Conservation (phyloP, 2,888 invertebrate species). For the Dusona sp. region DNA sequence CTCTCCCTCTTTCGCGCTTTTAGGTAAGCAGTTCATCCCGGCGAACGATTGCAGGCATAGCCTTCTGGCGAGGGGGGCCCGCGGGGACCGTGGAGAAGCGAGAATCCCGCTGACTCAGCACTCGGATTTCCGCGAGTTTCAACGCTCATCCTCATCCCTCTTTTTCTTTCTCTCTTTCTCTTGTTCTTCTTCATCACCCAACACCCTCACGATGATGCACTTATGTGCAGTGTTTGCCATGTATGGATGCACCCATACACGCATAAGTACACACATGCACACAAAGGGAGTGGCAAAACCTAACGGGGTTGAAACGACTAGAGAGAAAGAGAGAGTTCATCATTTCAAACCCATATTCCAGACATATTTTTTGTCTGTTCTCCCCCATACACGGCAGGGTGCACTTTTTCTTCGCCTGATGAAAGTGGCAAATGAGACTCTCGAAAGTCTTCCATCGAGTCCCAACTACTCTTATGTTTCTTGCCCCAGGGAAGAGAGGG, state of each 20-base stretch:
- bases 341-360: slow-evolving; percentile 5
- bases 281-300: neutral
- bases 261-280: neutral
- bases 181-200: slow-evolving; percentile 28
- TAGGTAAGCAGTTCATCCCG: slow-evolving; percentile 60
- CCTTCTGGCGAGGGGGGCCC: slow-evolving; percentile 30
- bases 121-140: slow-evolving; percentile 69
- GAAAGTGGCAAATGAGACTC: slow-evolving; percentile 16
- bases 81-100: slow-evolving; percentile 54
- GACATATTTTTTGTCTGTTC: slow-evolving; percentile 13
- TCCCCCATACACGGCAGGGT: neutral
- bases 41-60: slow-evolving; percentile 53
- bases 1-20: neutral
- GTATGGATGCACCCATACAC: neutral
- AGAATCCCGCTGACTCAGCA: slow-evolving; percentile 71
- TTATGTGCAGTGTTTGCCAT: slow-evolving; percentile 53
- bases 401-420: slow-evolving; percentile 11
- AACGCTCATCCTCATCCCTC: slow-evolving; percentile 23
- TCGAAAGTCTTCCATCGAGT: neutral
- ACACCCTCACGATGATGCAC: slow-evolving; percentile 42
- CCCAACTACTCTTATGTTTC: neutral
- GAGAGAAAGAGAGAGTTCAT: neutral
- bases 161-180: neutral
- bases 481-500: neutral
- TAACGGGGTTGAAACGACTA: neutral